Conservation (phyloP, 2,113 vertebrate species). For the Vulpes vulpes region DNA sequence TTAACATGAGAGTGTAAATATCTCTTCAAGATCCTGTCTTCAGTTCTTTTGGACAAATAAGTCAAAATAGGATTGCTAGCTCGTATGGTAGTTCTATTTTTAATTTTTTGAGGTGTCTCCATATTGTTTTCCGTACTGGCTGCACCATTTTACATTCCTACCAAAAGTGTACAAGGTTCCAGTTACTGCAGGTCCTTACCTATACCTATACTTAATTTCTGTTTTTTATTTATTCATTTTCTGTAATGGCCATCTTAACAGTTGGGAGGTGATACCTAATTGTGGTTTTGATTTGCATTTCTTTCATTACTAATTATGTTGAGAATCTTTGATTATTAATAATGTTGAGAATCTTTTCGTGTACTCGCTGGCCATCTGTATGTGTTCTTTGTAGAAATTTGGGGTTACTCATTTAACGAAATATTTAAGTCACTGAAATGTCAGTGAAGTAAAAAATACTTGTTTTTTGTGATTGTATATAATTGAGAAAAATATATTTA, state of each 20-base stretch:
- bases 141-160: not conserved
- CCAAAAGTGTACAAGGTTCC: not conserved
- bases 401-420: not conserved
- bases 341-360: not conserved
- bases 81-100: constrained; percentile 41
- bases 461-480: not conserved
- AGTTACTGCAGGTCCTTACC: not conserved
- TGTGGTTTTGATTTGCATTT: constrained; percentile 34
- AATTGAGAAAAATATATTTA: not conserved
- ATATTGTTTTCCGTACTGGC: not conserved
- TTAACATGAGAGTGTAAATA: not conserved
- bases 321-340: not conserved
- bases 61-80: not conserved
- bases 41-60: not conserved
- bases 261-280: not conserved
- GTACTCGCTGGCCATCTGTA: not conserved
- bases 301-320: not conserved
- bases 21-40: not conserved
- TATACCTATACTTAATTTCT: not conserved
- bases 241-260: not conserved
- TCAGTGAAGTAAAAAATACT: constrained; percentile 2
- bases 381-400: constrained; percentile 42
- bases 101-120: not conserved
- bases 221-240: not conserved
- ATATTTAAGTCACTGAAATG: constrained; percentile 14